Evolutionary conservation across 2,888 invertebrate species (phyloP), one percentile per base, ranked within the genome.

Genomic region (Pilophorus perplexus): DNA sequence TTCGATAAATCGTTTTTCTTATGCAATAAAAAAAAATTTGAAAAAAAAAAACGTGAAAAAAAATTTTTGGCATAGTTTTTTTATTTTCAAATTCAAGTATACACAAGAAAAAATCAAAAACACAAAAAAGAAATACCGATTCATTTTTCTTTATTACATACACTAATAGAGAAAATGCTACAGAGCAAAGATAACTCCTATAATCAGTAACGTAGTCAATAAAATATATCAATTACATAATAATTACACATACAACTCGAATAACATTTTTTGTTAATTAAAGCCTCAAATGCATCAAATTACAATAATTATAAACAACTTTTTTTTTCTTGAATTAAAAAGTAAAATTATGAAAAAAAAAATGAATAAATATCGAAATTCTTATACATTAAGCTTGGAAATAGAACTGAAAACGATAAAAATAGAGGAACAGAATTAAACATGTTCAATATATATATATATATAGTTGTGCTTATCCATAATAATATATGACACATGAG

Each of bases 401-500:
- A 62, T 44, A 50, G 8, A 64, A 64, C 52, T 64, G 52, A 64
- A 64, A 52, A 64, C 37, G 44, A 54, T 65, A 65, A 62, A 67
- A 66, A 64, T 64, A 54, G 67, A 65, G 65, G 65, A 64, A 68
- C 64, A 64, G 65, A 68, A 68, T 50, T 64, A 66, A 60, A 69
- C 59, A 62, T 46, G 54, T 64, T 62, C 25, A 59, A 57, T 67
- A 67, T 52, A 68, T 68, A 59, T 59, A 65, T 55, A 70, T 69
- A 69, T 68, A 60, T 48, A 66, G 67, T 67, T 67, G 54, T 62
- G 64, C 62, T 67, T 67, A 64, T 66, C 54, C 57, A 64, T 68
- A 67, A 62, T 64, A 67, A 67, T 68, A 65, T 67, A 67, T 68
- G 68, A 68, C 64, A 68, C 68, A 68, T 68, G 67, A 68, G 67